Base-by-base conservation (phyloP, 2,888 invertebrate genomes). In the Allygus modestus region DNA sequence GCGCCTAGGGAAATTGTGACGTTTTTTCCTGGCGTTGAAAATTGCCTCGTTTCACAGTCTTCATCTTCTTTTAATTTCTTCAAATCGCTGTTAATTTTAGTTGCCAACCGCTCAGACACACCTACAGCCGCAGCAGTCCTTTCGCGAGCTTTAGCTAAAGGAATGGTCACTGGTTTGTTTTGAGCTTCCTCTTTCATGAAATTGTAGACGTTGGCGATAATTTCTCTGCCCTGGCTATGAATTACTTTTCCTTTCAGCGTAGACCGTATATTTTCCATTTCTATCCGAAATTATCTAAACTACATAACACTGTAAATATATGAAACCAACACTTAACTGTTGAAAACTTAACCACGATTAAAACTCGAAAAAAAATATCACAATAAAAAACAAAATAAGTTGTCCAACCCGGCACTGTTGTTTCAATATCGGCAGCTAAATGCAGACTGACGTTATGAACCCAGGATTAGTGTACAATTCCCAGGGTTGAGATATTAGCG, bases 1-100 rank as follows among this genome's bases (percentile, higher is more conserved):
- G n/a, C 46, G 41, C 23, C 71, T 31, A 5, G 77, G 77, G 23
- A 77, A 37, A 43, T 77, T 77, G 17, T 43, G 15, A 17, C n/a
- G 77, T n/a, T 20, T 31, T 73, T 77, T 77, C 77, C 77, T 37
- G 77, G 77, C 77, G 77, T 77, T 4, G 73, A 33, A 73, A 73
- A 73, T n/a, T 43, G 20, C 23, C 77, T 77, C 46, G 26, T n/a
- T 41, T 77, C 77, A 37, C 46, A 43, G 77, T 77, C 46, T 37
- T 77, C 77, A 20, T 33, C 37, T 43, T 77, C 77, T 11, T n/a
- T 77, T 17, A 37, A 7, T 77, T 77, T 37, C 5, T 77, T 77
- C 9, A 71, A 28, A 71, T 71, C 71, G 12, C 71, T 71, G 23
- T 71, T 71, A 31, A 71, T 71, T 28, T 71, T 23, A n/a, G n/a